phyloP scores from a whole-genome alignment of 2,113 vertebrate species.

The Sminthopsis crassicaudata region DNA sequence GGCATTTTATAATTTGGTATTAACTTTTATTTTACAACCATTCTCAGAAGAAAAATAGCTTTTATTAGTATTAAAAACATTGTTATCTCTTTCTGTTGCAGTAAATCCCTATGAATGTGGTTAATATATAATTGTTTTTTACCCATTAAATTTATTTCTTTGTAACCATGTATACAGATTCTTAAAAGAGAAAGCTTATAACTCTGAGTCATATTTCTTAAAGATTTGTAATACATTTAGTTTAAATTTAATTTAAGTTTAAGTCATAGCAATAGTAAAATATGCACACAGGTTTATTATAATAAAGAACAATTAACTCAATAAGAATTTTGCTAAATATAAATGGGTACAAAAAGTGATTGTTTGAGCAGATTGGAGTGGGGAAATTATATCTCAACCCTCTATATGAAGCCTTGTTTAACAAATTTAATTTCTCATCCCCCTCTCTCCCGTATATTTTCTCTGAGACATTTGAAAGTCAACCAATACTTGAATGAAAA shows the following conservation, averaged over 20 bases:
- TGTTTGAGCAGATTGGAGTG: conserved; percentile 11
- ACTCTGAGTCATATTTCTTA: neutral
- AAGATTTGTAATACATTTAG: neutral
- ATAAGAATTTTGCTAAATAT: neutral
- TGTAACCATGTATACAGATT: neutral
- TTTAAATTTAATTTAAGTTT: neutral
- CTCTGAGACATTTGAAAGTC: conserved; percentile 16
- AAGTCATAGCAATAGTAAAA: neutral
- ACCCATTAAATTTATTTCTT: neutral
- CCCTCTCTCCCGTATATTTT: neutral
- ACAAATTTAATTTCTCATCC: conserved; percentile 22
- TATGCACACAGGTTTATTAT: conserved; percentile 32
- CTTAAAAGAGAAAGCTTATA: conserved; percentile 33
- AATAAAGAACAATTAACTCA: neutral
- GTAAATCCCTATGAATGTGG: neutral
- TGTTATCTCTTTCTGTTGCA: neutral
- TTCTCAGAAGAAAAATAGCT: neutral
- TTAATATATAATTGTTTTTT: neutral
- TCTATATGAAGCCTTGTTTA: conserved; percentile 37
- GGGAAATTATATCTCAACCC: conserved; percentile 21
- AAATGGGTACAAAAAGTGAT: conserved; percentile 16
- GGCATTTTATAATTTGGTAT: neutral
- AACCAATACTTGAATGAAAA: conserved; percentile 30
- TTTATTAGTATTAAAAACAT: neutral
- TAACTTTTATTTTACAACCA: neutral